phyloP scores from a whole-genome alignment of 2,888 invertebrate species.

The Nemotelus pantherinus region DNA sequence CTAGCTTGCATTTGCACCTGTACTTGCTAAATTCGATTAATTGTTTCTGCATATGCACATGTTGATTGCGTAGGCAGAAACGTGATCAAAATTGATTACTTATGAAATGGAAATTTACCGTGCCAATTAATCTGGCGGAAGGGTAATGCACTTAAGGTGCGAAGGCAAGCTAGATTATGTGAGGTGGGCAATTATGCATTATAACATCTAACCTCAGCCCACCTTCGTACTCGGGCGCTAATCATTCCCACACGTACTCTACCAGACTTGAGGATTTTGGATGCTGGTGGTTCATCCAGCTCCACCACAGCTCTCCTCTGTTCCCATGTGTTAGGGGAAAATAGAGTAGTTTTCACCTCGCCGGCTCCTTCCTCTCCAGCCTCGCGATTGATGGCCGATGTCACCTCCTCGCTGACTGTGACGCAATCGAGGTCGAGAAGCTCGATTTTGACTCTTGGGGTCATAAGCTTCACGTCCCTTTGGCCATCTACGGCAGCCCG shows the following conservation, averaged over 20 bases:
- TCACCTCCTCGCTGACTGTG: not conserved
- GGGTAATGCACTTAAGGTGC: too few species aligned
- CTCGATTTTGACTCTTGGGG: not conserved
- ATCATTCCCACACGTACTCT: not conserved
- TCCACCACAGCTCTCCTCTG: not conserved
- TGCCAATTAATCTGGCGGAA: too few species aligned
- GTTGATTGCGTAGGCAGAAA: too few species aligned
- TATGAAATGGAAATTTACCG: too few species aligned
- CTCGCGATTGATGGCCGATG: not conserved
- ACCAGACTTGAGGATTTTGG: not conserved
- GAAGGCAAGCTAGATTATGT: too few species aligned
- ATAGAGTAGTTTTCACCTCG: too few species aligned
- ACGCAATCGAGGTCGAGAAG: not conserved
- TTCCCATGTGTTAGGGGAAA: not conserved
- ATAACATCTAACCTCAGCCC: not conserved
- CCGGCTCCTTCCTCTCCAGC: too few species aligned
- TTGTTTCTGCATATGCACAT: too few species aligned
- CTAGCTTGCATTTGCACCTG: too few species aligned
- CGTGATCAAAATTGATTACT: too few species aligned
- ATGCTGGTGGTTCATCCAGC: not conserved
- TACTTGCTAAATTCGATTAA: too few species aligned
- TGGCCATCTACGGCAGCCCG: not conserved
- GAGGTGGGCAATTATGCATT: too few species aligned
- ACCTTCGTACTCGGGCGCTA: not conserved
- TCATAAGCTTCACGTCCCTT: not conserved